A percentile compares a stretch with the other conserved stretches of the same genome.
Evolutionary conservation across 2,797 vertebrate genomes (phyloP).

Genomic region (Enteromius thamalakanensis): DNA sequence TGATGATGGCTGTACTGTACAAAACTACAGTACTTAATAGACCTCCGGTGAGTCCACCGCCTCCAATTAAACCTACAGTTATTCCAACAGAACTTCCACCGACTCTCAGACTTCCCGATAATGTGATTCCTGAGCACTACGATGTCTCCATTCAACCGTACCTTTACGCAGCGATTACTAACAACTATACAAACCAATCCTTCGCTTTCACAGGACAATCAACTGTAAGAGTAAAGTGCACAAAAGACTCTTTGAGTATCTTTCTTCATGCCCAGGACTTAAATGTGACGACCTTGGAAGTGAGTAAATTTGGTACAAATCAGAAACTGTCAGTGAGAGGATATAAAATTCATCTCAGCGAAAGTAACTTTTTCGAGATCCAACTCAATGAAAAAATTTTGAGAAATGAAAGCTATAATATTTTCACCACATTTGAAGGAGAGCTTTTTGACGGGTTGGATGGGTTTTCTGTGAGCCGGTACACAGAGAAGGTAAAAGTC

Average conservation of each 20-base stretch:
- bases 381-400: conserved; percentile 28
- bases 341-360: neutral
- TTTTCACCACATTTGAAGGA: conserved; percentile 71
- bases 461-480: conserved; percentile 70
- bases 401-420: conserved; percentile 59
- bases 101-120: conserved; percentile 68
- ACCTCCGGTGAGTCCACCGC: conserved; percentile 53
- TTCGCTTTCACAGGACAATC: conserved; percentile 71
- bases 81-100: conserved; percentile 59
- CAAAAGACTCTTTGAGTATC: conserved; percentile 63
- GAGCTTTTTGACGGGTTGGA: conserved; percentile 49
- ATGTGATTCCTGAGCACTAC: conserved; percentile 73
- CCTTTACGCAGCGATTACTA: conserved; percentile 64
- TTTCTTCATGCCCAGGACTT: conserved; percentile 71
- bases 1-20: conserved; percentile 81
- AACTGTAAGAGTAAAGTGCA: conserved; percentile 69
- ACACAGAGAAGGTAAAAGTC: conserved; percentile 51
- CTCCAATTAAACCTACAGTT: conserved; percentile 8
- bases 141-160: conserved; percentile 63
- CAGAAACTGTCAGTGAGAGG: neutral
- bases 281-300: neutral
- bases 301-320: conserved; percentile 37
- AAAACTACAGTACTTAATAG: no score
- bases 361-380: conserved; percentile 71
- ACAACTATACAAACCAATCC: conserved; percentile 68